A percentile compares a stretch with the other conserved stretches of the same genome.
phyloP scores from a whole-genome alignment of 2,113 vertebrate species.

The Spilogale gracilis region DNA sequence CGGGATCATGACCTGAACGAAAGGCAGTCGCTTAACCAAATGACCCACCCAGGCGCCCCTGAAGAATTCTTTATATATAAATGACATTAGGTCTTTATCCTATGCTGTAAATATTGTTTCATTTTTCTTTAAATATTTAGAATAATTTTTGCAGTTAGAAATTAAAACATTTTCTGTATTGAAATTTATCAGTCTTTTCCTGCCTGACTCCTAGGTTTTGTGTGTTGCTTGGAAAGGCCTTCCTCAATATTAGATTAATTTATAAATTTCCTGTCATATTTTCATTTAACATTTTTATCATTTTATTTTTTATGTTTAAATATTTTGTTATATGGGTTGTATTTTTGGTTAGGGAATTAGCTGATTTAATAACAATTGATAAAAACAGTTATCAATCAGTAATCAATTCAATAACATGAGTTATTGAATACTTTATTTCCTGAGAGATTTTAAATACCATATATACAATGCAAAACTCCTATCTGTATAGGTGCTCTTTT shows the following conservation, averaged over 20 bases:
- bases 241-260: slow-evolving; percentile 34
- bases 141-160: background rate
- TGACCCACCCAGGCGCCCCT: too few relatives aligned
- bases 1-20: too few relatives aligned
- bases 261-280: slow-evolving; percentile 13
- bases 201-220: background rate
- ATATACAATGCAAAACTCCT: background rate
- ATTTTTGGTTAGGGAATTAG: background rate
- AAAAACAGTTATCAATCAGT: background rate
- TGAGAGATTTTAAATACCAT: slow-evolving; percentile 18
- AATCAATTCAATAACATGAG: background rate
- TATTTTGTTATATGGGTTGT: background rate
- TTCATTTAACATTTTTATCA: background rate
- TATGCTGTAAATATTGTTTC: background rate
- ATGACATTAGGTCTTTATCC: background rate
- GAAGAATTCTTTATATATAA: background rate
- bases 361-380: background rate
- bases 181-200: background rate
- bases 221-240: slow-evolving; percentile 11
- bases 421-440: slow-evolving; percentile 3
- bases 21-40: too few relatives aligned
- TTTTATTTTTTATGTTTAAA: slow-evolving; percentile 45
- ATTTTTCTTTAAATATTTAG: background rate
- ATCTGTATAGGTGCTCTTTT: background rate
- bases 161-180: background rate